Base-by-base conservation (phyloP, 1,140 invertebrate species). In the Danaus melanippus region DNA sequence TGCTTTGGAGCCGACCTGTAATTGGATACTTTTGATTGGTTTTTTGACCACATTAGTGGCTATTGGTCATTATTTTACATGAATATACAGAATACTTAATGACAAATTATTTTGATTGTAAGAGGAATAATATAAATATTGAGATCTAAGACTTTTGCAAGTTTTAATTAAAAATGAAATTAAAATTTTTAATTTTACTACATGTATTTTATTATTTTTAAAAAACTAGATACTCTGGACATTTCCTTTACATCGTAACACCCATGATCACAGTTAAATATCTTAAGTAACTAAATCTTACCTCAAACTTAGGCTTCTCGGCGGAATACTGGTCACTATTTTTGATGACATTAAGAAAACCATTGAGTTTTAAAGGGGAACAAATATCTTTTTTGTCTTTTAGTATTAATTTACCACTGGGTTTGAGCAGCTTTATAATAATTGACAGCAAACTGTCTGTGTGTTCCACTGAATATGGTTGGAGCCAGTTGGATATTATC, bases 271-370 rank as follows among this genome's bases (percentile, higher is more conserved):
- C n/a, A n/a, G n/a, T n/a, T n/a, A n/a, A n/a, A n/a, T n/a, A n/a
- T n/a, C n/a, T n/a, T n/a, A n/a, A n/a, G n/a, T 4, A 9, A 46
- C 44, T 49, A 50, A 8, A 8, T 43, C 90, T 90, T 65, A 92
- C 88, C 84, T 92, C 90, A 82, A 92, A 93, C 53, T 88, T 87
- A 15, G 92, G 92, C 84, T 93, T 93, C 49, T 89, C 81, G 41
- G 88, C 89, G 12, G 84, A 66, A 60, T 70, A 77, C 52, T 91
- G 69, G 74, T 74, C 79, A 12, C 76, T 52, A 48, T 74, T 66
- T 56, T 77, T 82, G 12, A 59, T 62, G 7, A 90, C 77, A 68
- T 91, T 88, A 42, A 90, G 74, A 69, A 92, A 92, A 9, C 92
- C 92, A 71, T 87, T 90, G 0, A 92, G 68, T 71, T 91, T 93